Base-by-base conservation (phyloP, 2,113 vertebrate species). In the Pandion haliaetus region DNA sequence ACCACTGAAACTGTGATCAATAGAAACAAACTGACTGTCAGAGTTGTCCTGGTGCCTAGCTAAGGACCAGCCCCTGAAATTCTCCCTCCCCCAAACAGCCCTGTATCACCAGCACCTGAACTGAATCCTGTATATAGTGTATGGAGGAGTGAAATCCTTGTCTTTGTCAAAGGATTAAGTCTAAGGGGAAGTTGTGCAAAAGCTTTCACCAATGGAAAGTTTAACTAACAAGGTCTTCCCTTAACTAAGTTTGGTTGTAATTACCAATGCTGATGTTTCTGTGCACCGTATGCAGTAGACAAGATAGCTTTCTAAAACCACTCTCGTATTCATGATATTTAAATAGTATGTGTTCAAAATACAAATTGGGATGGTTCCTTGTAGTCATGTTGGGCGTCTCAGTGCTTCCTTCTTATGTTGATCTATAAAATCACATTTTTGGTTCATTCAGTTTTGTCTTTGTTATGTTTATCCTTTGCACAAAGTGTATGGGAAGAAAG, bases 101-200 rank as follows among this genome's bases (percentile, higher is more conserved):
- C 10, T 2, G 9, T n/a, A 47, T 3, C 67, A 5, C 9, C 63
- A 38, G 44, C 44, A 3, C 5, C 67, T 4, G 40, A 26, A 14
- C 58, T 5, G 14, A 23, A 17, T 19, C 19, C 63, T 25, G 40
- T 12, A 2, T 17, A 0, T 1, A 12, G 38, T 3, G 10, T 16
- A 4, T 7, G 26, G 65, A n/a, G 36, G n/a, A 52, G 57, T 3
- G 49, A 47, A 19, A 72, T n/a, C 77, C 29, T 18, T 3, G 44
- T 50, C 38, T 32, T 36, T 28, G 10, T 12, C 17, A 1, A 10
- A 24, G 47, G 20, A 8, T 55, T 17, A 21, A 4, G 23, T 11
- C 55, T 12, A 17, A 34, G n/a, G 52, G 36, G 36, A 59, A 3
- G 6, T 5, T 4, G 0, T 29, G 44, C 23, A 34, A 19, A n/a